Evolutionary conservation across 1,140 invertebrate species (phyloP).

Genomic region (Manduca sexta): DNA sequence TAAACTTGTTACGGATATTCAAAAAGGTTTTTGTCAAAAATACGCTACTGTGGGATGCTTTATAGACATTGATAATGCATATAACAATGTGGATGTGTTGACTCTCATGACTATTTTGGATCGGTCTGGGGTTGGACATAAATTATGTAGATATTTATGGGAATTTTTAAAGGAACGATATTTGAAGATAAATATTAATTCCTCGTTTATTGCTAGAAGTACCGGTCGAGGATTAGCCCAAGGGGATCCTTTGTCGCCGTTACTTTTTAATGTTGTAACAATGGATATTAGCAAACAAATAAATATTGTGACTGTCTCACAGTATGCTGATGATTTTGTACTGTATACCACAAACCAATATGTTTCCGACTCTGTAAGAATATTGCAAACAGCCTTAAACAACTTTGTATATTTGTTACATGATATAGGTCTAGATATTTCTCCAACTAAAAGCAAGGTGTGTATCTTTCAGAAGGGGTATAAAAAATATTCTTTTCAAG

Average conservation of each 20-base stretch:
- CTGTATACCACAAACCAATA: no score
- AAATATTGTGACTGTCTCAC: no score
- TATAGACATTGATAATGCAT: conserved; percentile 4
- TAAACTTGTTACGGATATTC: conserved; percentile 1
- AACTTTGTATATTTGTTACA: background rate
- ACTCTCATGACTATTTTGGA: conserved; percentile 7
- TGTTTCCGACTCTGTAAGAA: no score
- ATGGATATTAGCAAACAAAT: no score
- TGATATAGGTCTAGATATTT: conserved; percentile 10
- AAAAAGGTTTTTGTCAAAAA: conserved; percentile 4
- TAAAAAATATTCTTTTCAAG: no score
- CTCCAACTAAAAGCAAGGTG: conserved; percentile 17
- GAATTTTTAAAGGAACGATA: background rate
- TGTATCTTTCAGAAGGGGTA: background rate
- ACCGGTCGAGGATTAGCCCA: background rate
- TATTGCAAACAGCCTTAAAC: background rate
- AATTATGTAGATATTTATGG: conserved; percentile 14
- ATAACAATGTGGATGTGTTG: background rate
- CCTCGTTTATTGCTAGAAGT: background rate
- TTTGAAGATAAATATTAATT: background rate
- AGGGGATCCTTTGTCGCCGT: no score
- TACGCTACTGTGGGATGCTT: conserved; percentile 1
- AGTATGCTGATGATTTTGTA: no score
- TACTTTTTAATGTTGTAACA: no score
- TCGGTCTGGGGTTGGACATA: conserved; percentile 1